These are phyloP conservation scores for Euura lappo DNA, from an alignment of 1,140 invertebrate genomes.

Conservation along the genomic window DNA sequence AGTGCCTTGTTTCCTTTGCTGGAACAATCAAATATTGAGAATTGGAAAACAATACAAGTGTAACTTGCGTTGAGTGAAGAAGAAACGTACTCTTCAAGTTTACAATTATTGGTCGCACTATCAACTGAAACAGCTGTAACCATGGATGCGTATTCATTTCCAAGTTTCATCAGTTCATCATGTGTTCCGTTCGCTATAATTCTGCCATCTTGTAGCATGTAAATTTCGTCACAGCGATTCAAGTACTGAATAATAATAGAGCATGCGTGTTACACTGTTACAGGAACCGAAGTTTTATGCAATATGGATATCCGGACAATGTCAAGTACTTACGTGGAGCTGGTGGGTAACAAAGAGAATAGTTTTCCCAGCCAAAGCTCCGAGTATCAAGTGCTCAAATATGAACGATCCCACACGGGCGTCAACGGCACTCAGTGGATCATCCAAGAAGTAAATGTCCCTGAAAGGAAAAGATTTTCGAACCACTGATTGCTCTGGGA, in stretches of 20 bases:
- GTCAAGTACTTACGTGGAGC: constrained; percentile 54
- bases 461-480: too few relatives aligned
- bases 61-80: too few relatives aligned
- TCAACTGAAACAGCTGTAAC: constrained; percentile 34
- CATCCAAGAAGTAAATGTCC: too few relatives aligned
- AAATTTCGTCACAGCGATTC: constrained; percentile 65
- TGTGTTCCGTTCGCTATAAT: constrained; percentile 74
- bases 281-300: not conserved
- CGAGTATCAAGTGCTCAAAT: constrained; percentile 65
- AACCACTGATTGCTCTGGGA: not conserved
- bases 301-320: too few relatives aligned
- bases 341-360: constrained; percentile 73
- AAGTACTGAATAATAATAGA: constrained; percentile 57
- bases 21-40: not conserved
- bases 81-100: constrained; percentile 21
- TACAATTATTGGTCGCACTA: constrained; percentile 20
- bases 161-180: constrained; percentile 63
- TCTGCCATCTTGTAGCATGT: constrained; percentile 67
- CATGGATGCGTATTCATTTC: constrained; percentile 36
- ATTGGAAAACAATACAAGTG: constrained; percentile 9
- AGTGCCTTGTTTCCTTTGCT: too few relatives aligned
- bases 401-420: constrained; percentile 64
- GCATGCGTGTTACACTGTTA: constrained; percentile 9
- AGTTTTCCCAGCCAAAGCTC: constrained; percentile 69
- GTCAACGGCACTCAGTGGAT: too few relatives aligned